A percentile compares a stretch with the other conserved stretches of the same genome.
phyloP scores from a whole-genome alignment of 2,797 vertebrate genomes.

The Pseudopleuronectes americanus region DNA sequence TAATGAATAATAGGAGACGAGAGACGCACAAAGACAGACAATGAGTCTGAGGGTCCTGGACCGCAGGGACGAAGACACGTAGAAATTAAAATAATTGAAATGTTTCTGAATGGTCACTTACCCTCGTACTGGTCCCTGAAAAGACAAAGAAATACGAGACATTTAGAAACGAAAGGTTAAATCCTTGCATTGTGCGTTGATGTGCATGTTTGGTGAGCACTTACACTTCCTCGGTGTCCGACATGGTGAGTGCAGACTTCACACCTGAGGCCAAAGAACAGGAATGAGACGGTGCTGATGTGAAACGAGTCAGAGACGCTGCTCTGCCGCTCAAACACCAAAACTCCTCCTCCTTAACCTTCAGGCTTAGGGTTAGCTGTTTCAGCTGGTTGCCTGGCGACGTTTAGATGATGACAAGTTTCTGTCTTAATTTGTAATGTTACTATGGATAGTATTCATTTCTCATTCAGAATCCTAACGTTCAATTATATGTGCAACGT shows the following conservation, averaged over 20 bases:
- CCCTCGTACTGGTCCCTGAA: conserved; percentile 90
- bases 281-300: not conserved
- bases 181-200: not conserved
- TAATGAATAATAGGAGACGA: not conserved
- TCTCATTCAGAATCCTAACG: no score
- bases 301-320: not conserved
- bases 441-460: no score
- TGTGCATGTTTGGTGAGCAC: conserved; percentile 65
- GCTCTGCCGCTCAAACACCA: conserved; percentile 10
- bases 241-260: conserved; percentile 87
- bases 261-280: conserved; percentile 69
- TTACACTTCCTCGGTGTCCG: conserved; percentile 94
- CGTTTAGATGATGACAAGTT: no score
- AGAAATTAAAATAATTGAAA: not conserved
- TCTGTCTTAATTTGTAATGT: no score
- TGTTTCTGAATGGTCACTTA: conserved; percentile 78
- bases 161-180: conserved; percentile 2
- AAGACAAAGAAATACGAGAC: conserved; percentile 35
- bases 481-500: no score
- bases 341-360: not conserved
- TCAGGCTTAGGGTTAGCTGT: no score
- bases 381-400: no score
- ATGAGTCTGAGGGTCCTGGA: not conserved
- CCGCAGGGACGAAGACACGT: not conserved
- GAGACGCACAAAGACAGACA: not conserved